Evolutionary conservation across 2,113 vertebrate genomes (phyloP).

Genomic region (Pangasianodon gigas): DNA sequence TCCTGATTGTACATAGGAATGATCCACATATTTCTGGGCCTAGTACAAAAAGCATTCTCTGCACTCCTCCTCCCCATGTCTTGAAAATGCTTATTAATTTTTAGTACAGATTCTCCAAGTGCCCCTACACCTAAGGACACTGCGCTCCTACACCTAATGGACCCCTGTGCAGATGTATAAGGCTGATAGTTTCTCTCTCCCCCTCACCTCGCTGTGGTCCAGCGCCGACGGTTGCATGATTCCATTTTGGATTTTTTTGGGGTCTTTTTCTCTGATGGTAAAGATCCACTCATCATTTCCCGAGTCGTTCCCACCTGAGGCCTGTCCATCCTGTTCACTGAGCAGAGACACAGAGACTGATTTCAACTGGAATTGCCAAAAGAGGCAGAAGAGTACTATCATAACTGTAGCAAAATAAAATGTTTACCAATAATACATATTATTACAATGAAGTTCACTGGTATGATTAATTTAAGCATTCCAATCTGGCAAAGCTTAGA

Average conservation of each 20-base stretch:
- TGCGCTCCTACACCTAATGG: not conserved
- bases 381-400: not conserved
- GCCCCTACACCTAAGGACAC: not conserved
- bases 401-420: not conserved
- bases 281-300: constrained; percentile 84
- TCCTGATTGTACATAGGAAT: not conserved
- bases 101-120: not conserved
- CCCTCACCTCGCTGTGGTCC: constrained; percentile 70
- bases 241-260: constrained; percentile 81
- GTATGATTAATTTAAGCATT: not conserved
- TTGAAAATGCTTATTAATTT: not conserved
- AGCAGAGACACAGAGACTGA: constrained; percentile 42
- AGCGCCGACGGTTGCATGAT: constrained; percentile 74
- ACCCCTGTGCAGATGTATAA: not conserved
- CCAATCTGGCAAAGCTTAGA: not conserved
- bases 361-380: not conserved
- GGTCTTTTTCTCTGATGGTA: constrained; percentile 86
- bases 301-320: constrained; percentile 80
- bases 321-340: constrained; percentile 85
- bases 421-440: not conserved
- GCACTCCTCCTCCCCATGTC: not conserved
- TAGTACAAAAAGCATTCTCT: not conserved
- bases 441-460: not conserved
- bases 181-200: not conserved
- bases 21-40: not conserved